Conservation (phyloP, 2,797 vertebrate species). For the Pseudomugil tenellus region DNA sequence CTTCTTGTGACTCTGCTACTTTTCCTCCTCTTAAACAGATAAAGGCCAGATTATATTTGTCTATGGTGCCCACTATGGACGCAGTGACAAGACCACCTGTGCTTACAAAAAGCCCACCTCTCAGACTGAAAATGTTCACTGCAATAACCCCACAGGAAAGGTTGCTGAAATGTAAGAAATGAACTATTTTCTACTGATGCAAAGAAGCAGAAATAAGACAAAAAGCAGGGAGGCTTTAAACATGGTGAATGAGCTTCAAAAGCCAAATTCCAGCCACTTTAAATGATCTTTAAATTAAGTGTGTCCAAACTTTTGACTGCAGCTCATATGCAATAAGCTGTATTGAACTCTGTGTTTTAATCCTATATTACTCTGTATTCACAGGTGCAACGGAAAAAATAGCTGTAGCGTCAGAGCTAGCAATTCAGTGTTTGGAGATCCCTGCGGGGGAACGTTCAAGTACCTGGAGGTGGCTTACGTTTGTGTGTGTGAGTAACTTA, state of each 20-base stretch:
- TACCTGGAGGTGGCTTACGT: constrained; percentile 63
- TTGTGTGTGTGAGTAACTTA: constrained; percentile 61
- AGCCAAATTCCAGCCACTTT: neutral
- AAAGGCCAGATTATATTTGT: constrained; percentile 37
- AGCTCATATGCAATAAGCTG: neutral
- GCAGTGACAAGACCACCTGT: constrained; percentile 51
- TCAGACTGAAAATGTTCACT: constrained; percentile 2
- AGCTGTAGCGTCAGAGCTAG: constrained; percentile 26
- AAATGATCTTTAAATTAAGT: neutral
- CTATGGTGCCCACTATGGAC: constrained; percentile 51
- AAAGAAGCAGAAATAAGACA: too few relatives aligned
- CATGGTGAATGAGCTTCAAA: neutral
- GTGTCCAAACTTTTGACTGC: neutral
- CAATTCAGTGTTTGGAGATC: constrained; percentile 50
- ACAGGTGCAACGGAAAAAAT: constrained; percentile 62
- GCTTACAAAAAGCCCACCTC: accelerated
- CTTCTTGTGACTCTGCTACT: neutral
- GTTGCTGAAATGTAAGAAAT: constrained; percentile 38
- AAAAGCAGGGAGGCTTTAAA: neutral
- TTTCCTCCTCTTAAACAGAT: constrained; percentile 24
- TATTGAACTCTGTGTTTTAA: neutral
- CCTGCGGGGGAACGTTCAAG: constrained; percentile 45
- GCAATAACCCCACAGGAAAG: neutral
- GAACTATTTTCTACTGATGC: neutral
- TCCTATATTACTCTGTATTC: neutral